Base-by-base conservation (phyloP, 2,113 vertebrate species). In the Otus sunia region DNA sequence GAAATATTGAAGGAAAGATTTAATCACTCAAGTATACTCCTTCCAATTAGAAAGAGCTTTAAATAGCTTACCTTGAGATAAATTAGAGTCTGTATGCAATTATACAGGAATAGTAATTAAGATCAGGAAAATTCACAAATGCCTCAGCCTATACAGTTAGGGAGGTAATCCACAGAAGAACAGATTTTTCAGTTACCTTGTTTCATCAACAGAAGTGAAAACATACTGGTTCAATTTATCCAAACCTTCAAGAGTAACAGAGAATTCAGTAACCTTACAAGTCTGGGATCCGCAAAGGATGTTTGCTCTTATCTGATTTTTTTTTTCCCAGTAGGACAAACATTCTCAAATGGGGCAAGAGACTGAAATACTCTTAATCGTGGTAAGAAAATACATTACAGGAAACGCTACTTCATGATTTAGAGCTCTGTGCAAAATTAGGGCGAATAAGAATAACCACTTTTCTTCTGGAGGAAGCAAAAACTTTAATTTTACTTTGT, bases 11-110 rank as follows among this genome's bases (percentile, higher is more conserved):
- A 95, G 77, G 94, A 95, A 96, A 96, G 94, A 91, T 93, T 91
- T 82, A 96, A 96, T 92, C 91, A 96, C 95, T 97, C 90, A 95
- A 96, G 95, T 95, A 91, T 77, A 93, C 92, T 93, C 93, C 86
- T 93, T 89, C 94, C 93, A 95, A 96, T 97, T 97, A 96, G 90
- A 83, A 96, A 91, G 91, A 87, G 93, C 96, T 97, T 97, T 95
- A 96, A 97, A 97, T 97, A 97, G 94, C 96, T 89, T 97, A 97
- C 96, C 94, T 94, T 45, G 78, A 96, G 95, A 95, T 90, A 90
- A 94, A 96, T 92, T 80, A 95, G 93, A 96, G 79, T 39, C 95
- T 81, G 81, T 34, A 30, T 66, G 95, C 96, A 97, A 95, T 97
- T 96, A 97, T 34, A 90, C 89, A 89, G 77, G 77, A 94, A 94